Conservation (phyloP, 2,888 invertebrate species). For the Eupeodes latifasciatus region DNA sequence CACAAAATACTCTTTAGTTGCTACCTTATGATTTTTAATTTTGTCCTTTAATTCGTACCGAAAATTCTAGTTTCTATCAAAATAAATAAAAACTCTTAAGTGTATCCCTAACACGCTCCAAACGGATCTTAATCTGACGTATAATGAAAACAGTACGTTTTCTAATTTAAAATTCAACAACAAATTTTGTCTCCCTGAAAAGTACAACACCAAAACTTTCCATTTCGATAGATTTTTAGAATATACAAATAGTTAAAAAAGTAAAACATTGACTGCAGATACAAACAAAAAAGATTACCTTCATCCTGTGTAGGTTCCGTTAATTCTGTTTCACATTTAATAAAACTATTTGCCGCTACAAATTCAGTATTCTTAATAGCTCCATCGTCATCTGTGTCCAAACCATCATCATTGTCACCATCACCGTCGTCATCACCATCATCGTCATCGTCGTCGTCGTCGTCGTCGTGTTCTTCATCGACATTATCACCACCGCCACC, state of each 20-base stretch:
- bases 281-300: neutral
- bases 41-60: no score
- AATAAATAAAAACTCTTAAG: no score
- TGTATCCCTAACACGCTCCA: no score
- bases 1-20: no score
- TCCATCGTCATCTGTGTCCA: neutral
- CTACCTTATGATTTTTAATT: no score
- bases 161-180: no score
- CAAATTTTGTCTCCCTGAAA: no score
- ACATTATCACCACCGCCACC: neutral
- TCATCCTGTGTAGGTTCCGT: neutral
- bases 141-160: no score
- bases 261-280: neutral
- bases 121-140: no score
- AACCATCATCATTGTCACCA: neutral
- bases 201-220: no score
- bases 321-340: constrained; percentile 79
- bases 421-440: neutral
- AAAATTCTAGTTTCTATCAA: no score
- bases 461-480: neutral
- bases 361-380: constrained; percentile 40
- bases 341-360: constrained; percentile 79
- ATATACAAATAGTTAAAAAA: neutral
- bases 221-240: neutral
- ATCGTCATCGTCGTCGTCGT: neutral